Conservation (phyloP, 2,113 vertebrate genomes). For the Pelecanoides urinatrix region DNA sequence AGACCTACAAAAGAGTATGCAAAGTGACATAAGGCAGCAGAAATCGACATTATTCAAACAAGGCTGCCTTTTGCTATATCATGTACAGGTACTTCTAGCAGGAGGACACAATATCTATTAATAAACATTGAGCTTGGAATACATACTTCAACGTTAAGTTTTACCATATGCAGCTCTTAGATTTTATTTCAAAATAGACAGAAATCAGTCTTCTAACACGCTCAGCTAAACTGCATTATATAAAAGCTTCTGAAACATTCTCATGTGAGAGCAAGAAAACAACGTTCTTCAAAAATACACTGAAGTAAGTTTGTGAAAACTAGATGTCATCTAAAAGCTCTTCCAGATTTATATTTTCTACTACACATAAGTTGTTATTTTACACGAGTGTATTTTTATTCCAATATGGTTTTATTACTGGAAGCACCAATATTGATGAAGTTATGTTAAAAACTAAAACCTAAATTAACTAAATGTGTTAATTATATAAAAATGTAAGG, state of each 20-base stretch:
- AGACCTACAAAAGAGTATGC: not conserved
- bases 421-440: not conserved
- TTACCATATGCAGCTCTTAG: not conserved
- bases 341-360: not conserved
- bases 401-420: not conserved
- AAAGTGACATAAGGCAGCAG: not conserved
- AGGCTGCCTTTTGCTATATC: not conserved
- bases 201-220: not conserved
- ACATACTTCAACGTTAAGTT: not conserved
- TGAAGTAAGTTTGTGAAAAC: not conserved
- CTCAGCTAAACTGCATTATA: not conserved
- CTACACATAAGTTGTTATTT: not conserved
- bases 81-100: not conserved
- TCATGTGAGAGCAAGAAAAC: not conserved
- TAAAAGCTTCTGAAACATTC: not conserved
- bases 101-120: not conserved
- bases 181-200: not conserved
- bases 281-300: not conserved
- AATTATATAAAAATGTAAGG: not conserved
- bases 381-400: not conserved
- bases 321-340: not conserved
- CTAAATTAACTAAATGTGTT: not conserved
- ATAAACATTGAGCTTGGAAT: not conserved
- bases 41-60: not conserved
- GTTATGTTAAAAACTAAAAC: not conserved